phyloP scores from a whole-genome alignment of 1,140 invertebrate species.

The Globodera rostochiensis region DNA sequence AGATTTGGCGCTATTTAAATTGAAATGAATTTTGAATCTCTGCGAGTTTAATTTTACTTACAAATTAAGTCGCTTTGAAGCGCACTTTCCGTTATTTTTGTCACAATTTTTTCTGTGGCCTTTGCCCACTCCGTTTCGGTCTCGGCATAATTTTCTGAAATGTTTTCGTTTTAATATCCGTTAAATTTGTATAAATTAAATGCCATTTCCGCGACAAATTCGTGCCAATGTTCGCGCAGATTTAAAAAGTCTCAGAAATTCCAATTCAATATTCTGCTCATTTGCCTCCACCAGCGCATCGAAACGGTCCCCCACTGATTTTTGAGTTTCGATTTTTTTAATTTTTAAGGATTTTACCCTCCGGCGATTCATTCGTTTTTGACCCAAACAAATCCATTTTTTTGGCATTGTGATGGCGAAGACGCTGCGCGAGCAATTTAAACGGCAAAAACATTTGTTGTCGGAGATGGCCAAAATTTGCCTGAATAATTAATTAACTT shows the following conservation, averaged over 20 bases:
- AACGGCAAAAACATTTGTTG: conserved; percentile 41
- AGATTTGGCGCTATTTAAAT: too few relatives aligned
- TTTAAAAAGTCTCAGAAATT: conserved; percentile 45
- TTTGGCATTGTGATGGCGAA: conserved; percentile 36
- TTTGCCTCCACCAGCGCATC: conserved; percentile 39
- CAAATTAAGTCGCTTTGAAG: too few relatives aligned
- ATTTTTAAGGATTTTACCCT: conserved; percentile 33
- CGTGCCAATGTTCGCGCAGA: conserved; percentile 35
- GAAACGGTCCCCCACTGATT: neutral
- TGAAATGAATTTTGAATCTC: too few relatives aligned
- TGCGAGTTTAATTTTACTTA: too few relatives aligned
- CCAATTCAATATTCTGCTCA: conserved; percentile 46
- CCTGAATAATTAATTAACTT: neutral
- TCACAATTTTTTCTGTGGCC: too few relatives aligned
- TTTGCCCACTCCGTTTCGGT: too few relatives aligned
- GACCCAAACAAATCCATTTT: neutral
- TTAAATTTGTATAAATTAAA: neutral
- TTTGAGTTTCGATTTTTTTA: neutral
- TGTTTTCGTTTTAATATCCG: neutral
- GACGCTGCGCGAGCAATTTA: conserved; percentile 40
- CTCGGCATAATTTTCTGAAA: neutral
- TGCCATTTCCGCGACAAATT: conserved; percentile 7
- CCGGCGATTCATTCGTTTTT: neutral
- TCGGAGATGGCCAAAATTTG: conserved; percentile 31
- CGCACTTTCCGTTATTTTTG: too few relatives aligned